Evolutionary conservation across 35 echinoderm and acorn worm genomes (phyloP).

Genomic region (Acanthaster planci): DNA sequence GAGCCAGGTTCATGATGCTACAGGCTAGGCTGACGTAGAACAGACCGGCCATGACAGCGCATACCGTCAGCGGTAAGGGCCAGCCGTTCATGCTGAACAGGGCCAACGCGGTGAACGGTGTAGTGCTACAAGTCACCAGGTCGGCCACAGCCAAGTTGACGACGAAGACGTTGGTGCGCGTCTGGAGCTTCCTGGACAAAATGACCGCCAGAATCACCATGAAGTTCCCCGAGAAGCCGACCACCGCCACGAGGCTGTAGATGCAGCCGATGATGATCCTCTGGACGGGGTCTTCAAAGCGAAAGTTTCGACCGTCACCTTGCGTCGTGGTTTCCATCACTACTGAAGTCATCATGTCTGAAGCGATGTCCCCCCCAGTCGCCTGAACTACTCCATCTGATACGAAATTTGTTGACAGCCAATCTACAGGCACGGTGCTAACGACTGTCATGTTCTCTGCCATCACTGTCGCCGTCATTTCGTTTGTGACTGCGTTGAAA

Average conservation of each 20-base stretch:
- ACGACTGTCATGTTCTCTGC: no score
- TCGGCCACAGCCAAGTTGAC: conserved; percentile 70
- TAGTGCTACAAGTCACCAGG: conserved; percentile 45
- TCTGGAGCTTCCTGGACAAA: conserved; percentile 65
- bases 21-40: conserved; percentile 64
- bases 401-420: no score
- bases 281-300: conserved; percentile 36
- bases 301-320: conserved; percentile 21
- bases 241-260: conserved; percentile 28
- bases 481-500: no score
- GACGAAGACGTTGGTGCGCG: conserved; percentile 68
- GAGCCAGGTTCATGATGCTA: conserved; percentile 55
- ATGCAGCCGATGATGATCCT: conserved; percentile 23
- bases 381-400: no score
- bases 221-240: conserved; percentile 68
- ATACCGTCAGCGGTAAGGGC: conserved; percentile 37
- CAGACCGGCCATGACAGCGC: conserved; percentile 52
- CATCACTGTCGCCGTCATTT: no score
- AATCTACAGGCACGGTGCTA: no score
- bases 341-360: no score
- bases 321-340: background rate
- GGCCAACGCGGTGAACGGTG: conserved; percentile 68
- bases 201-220: conserved; percentile 63
- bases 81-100: conserved; percentile 52
- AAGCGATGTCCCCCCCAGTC: no score